These are phyloP conservation scores for Acholoe squamosa DNA, from an alignment of 2,888 invertebrate species.

Conservation along the genomic window DNA sequence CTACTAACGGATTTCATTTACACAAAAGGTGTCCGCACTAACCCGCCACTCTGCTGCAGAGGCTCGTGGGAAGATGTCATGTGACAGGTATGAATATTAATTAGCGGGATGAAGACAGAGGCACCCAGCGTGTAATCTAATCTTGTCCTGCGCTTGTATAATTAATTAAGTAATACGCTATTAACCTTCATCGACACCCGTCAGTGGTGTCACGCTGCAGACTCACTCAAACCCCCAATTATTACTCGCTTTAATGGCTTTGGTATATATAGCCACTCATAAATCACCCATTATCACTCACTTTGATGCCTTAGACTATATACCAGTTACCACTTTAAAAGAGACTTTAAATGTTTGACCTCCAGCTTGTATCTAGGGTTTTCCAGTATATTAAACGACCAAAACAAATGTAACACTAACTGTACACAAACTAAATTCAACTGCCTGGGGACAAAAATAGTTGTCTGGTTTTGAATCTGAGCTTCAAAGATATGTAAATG, in stretches of 20 bases:
- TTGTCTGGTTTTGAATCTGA: too few species aligned
- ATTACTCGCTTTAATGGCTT: neutral
- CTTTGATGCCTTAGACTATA: too few species aligned
- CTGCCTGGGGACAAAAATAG: too few species aligned
- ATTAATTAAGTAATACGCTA: neutral
- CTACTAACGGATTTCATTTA: neutral
- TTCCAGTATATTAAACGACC: too few species aligned
- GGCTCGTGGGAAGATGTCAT: neutral
- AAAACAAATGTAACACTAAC: too few species aligned
- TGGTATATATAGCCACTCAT: too few species aligned
- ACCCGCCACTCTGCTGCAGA: neutral
- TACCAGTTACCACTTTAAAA: too few species aligned
- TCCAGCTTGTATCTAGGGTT: too few species aligned
- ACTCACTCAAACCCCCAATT: neutral
- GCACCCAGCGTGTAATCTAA: neutral
- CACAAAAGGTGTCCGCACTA: neutral
- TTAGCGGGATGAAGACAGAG: neutral
- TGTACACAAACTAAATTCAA: too few species aligned
- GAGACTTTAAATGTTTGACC: too few species aligned
- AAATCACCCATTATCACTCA: too few species aligned
- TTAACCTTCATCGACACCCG: neutral
- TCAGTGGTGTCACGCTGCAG: neutral
- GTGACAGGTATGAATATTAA: slow-evolving; percentile 8
- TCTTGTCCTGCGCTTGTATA: neutral
- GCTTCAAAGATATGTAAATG: too few species aligned